phyloP scores from a whole-genome alignment of 92 coral and sea anemone genomes.

The Umimayanthus chanpuru region DNA sequence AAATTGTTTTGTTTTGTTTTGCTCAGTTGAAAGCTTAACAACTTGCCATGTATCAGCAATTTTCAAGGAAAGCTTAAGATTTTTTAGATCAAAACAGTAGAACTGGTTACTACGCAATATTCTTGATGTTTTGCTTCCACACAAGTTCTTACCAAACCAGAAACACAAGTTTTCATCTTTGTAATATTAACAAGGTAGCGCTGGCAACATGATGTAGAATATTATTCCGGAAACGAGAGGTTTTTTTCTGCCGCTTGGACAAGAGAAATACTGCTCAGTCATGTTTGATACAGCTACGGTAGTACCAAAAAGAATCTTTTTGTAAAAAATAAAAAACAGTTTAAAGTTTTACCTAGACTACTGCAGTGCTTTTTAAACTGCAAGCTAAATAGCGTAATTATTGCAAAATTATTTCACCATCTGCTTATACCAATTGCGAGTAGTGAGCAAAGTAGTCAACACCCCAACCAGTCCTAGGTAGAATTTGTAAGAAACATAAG shows the following conservation, averaged over 20 bases:
- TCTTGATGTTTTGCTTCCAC: background rate
- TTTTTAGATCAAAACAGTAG: background rate
- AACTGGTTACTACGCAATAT: background rate
- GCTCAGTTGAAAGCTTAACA: background rate
- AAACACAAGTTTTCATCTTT: background rate
- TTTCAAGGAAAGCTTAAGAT: background rate
- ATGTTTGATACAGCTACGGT: background rate
- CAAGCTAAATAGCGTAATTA: background rate
- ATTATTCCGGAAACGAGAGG: background rate
- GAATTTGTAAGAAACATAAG: too few species aligned
- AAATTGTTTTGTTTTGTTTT: too few species aligned
- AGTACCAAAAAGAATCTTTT: background rate
- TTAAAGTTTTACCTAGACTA: background rate
- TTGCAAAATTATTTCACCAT: slow-evolving; percentile 4
- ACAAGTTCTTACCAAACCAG: background rate
- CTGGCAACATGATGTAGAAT: background rate
- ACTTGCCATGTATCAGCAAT: background rate
- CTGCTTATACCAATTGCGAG: slow-evolving; percentile 5
- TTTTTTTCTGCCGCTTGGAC: background rate
- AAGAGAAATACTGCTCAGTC: background rate
- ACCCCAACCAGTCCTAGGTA: too few species aligned
- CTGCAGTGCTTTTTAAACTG: background rate
- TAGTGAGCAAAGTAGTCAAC: background rate
- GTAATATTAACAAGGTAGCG: background rate
- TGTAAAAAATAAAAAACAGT: background rate